Percentiles rank a stretch among this genome's conserved stretches.
Evolutionary conservation across 2,113 vertebrate genomes (phyloP).

Genomic region (Apodemus speciosus): DNA sequence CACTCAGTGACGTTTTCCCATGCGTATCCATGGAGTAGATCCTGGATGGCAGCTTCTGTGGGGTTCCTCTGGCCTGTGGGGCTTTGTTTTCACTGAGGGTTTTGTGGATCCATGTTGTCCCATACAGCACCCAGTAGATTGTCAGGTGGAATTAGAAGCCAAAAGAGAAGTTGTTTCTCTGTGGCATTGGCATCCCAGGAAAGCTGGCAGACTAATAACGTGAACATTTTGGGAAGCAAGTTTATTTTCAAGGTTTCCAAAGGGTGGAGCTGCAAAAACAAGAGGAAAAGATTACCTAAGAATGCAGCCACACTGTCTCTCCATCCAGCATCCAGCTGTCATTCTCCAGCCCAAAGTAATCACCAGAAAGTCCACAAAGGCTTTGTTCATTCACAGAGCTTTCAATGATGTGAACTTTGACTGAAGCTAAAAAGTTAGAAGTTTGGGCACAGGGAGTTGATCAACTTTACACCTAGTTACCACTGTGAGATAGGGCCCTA

Average conservation of each 20-base stretch:
- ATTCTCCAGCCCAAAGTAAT: slow-evolving; percentile 58
- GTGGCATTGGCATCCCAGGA: not conserved
- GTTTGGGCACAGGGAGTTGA: slow-evolving; percentile 18
- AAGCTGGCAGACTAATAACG: not conserved
- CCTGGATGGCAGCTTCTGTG: not conserved
- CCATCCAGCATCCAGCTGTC: slow-evolving; percentile 44
- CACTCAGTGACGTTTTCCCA: no score
- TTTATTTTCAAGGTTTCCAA: slow-evolving; percentile 61
- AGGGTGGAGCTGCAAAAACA: slow-evolving; percentile 50
- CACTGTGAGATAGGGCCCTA: not conserved
- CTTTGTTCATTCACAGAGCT: slow-evolving; percentile 32
- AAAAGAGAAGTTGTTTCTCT: slow-evolving; percentile 20
- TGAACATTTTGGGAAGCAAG: slow-evolving; percentile 52
- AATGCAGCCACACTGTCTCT: slow-evolving; percentile 55
- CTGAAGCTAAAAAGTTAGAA: slow-evolving; percentile 32
- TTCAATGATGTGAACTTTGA: slow-evolving; percentile 19
- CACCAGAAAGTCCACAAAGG: slow-evolving; percentile 45
- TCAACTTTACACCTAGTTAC: not conserved
- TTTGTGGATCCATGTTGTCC: no score
- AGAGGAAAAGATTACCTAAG: slow-evolving; percentile 58
- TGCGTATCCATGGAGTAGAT: not conserved
- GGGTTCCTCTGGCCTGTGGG: not conserved
- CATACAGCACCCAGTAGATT: not conserved
- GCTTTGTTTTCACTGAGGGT: not conserved
- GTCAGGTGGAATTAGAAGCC: slow-evolving; percentile 1